Conservation (phyloP, 2,113 vertebrate species). For the Melospiza georgiana region DNA sequence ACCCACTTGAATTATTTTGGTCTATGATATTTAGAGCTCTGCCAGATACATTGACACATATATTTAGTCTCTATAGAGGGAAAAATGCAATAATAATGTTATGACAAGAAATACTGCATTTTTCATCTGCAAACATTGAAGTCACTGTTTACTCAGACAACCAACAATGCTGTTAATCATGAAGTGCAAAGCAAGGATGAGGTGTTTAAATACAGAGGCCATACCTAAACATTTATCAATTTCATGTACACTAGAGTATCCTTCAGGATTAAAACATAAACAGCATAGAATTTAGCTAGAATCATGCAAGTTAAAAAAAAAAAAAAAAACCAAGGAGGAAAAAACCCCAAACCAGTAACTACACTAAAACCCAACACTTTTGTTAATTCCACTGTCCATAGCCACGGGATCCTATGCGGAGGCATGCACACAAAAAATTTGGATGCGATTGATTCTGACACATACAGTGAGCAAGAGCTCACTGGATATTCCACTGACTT, state of each 20-base stretch:
- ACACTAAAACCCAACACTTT: background rate
- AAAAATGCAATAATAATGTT: background rate
- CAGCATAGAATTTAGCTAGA: background rate
- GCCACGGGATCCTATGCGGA: too few species aligned
- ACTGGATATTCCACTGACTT: background rate
- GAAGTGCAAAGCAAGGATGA: background rate
- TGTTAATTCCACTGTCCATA: background rate
- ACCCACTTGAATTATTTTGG: slow-evolving; percentile 47
- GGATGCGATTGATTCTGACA: background rate
- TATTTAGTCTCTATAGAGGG: background rate
- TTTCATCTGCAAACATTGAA: background rate
- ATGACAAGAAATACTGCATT: background rate
- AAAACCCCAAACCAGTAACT: background rate
- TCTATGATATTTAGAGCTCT: slow-evolving; percentile 23
- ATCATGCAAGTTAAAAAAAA: background rate
- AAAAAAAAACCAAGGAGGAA: background rate
- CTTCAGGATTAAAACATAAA: background rate
- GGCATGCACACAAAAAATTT: accelerated
- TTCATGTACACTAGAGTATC: background rate
- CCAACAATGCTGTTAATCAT: background rate
- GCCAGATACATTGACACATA: background rate
- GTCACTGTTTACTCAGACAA: background rate
- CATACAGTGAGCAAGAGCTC: background rate
- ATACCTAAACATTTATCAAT: background rate
- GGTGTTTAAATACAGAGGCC: background rate